These are phyloP conservation scores for Astur gentilis DNA, from an alignment of 2,113 vertebrate species.

Conservation along the genomic window DNA sequence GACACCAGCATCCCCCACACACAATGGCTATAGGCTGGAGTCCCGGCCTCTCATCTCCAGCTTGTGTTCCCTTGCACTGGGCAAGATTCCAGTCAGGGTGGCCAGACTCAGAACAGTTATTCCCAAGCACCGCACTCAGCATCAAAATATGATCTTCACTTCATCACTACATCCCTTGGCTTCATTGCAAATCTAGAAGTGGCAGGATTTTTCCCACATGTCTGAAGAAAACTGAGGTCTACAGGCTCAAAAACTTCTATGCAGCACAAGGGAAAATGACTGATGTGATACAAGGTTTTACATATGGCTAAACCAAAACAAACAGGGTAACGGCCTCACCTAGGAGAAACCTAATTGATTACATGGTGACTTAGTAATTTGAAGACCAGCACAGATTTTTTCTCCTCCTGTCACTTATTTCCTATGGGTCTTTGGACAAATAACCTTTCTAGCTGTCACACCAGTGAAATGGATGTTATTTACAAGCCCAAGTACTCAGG, in stretches of 20 bases:
- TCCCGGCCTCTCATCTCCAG: background rate
- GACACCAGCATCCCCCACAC: background rate
- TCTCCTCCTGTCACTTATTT: background rate
- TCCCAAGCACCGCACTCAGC: background rate
- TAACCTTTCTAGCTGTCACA: slow-evolving; percentile 5
- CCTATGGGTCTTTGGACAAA: background rate
- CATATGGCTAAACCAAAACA: background rate
- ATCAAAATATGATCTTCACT: background rate
- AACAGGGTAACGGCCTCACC: background rate
- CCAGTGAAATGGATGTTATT: background rate
- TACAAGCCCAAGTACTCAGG: background rate
- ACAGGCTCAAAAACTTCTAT: background rate
- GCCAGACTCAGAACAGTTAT: background rate
- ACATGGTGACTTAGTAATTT: background rate
- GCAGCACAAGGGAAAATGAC: background rate
- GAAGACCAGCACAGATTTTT: slow-evolving; percentile 6
- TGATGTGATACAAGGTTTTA: background rate
- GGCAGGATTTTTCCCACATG: background rate
- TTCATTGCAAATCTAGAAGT: background rate
- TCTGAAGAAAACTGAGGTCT: background rate
- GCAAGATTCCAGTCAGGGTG: background rate
- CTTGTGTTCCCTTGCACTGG: background rate
- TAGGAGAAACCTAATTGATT: slow-evolving; percentile 15
- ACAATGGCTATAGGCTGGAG: background rate
- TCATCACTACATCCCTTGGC: background rate